Conservation (phyloP, 2,797 vertebrate genomes). For the Phrynocephalus vlangalii region DNA sequence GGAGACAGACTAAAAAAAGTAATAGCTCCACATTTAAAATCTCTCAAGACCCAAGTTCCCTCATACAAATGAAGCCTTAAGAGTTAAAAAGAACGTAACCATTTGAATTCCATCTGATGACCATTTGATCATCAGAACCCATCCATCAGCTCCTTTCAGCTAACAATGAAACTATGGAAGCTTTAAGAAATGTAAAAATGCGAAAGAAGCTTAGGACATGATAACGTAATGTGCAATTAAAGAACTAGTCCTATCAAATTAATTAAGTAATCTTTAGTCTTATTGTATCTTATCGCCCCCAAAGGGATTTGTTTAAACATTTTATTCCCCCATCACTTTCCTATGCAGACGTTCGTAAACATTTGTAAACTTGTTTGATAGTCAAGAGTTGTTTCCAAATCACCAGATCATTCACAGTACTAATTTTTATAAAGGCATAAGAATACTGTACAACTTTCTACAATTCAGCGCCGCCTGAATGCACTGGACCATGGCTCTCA, state of each 20-base stretch:
- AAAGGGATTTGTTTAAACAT: not conserved
- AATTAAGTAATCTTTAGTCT: conserved; percentile 3
- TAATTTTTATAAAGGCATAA: not conserved
- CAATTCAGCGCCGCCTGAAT: not conserved
- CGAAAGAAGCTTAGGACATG: conserved; percentile 26
- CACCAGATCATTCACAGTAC: not conserved
- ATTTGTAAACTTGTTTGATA: not conserved
- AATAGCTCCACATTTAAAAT: not conserved
- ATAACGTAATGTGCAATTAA: conserved; percentile 18
- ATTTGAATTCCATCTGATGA: conserved; percentile 17
- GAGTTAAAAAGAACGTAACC: not conserved
- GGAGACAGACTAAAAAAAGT: not conserved
- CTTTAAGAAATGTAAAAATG: conserved; percentile 31
- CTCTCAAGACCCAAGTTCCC: not conserved
- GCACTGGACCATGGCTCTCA: not conserved
- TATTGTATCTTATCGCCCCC: not conserved
- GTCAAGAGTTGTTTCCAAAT: not conserved
- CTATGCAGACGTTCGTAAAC: not conserved
- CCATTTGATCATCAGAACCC: conserved; percentile 9
- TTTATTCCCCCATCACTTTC: not conserved
- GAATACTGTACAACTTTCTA: not conserved
- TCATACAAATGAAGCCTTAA: not conserved
- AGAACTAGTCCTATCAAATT: not conserved
- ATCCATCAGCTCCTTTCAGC: conserved; percentile 4
- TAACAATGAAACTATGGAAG: not conserved